Percentiles rank a stretch among this genome's conserved stretches.
Evolutionary conservation across 2,888 invertebrate genomes (phyloP).

Genomic region (Hirtodrosophila confusa): DNA sequence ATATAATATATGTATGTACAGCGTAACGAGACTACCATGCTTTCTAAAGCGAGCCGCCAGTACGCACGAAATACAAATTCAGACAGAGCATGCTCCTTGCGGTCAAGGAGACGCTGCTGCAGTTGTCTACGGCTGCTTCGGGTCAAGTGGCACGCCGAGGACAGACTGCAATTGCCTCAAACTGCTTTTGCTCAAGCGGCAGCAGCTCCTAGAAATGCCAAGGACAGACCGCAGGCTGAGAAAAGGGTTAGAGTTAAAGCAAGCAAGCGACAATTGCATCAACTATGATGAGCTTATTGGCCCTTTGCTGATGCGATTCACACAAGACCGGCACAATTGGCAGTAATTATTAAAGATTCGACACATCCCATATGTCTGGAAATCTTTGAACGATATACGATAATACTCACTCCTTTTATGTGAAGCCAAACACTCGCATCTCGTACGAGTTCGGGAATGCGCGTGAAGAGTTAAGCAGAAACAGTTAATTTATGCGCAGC

Average conservation of each 20-base stretch:
- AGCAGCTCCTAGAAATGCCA: too few relatives aligned
- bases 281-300: conserved; percentile 34
- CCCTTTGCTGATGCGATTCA: conserved; percentile 13
- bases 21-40: background rate
- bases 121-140: too few relatives aligned
- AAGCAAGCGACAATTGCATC: conserved; percentile 11
- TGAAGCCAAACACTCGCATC: conserved; percentile 22
- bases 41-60: too few relatives aligned
- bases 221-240: too few relatives aligned
- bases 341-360: background rate
- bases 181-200: too few relatives aligned
- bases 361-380: conserved; percentile 17
- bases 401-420: conserved; percentile 50
- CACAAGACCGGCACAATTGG: conserved; percentile 7
- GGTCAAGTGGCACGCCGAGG: too few relatives aligned
- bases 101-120: too few relatives aligned
- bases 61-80: too few relatives aligned
- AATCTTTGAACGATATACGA: conserved; percentile 21
- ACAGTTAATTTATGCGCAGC: conserved; percentile 16
- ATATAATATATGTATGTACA: conserved; percentile 20
- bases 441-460: conserved; percentile 17
- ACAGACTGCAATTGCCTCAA: too few relatives aligned
- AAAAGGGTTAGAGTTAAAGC: too few relatives aligned
- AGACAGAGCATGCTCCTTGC: too few relatives aligned
- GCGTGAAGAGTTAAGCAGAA: conserved; percentile 12